phyloP scores from a whole-genome alignment of 92 coral and sea anemone genomes.

The Phenganax stokvisi region DNA sequence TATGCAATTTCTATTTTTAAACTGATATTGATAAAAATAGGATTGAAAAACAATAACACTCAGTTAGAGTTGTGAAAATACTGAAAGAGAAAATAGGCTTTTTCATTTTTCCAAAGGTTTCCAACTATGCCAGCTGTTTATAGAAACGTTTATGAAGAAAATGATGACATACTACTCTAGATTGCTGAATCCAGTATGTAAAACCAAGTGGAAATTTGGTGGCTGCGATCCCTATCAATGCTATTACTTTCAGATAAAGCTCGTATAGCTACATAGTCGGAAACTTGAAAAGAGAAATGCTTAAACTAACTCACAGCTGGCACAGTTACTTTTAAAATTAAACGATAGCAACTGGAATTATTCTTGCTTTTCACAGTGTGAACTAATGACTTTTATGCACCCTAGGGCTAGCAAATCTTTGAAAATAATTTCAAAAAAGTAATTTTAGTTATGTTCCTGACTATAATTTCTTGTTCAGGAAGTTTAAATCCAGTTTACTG shows the following conservation, averaged over 20 bases:
- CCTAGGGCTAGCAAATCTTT: no score
- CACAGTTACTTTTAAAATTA: conserved; percentile 4
- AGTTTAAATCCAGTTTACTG: no score
- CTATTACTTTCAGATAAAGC: no score
- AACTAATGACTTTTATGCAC: no score
- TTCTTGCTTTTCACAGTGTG: neutral
- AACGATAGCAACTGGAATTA: neutral
- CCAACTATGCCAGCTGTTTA: neutral
- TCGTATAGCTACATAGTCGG: neutral
- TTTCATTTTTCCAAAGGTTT: neutral
- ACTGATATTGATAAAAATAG: no score
- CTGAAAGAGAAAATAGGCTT: neutral
- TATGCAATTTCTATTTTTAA: no score
- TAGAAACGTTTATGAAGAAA: neutral
- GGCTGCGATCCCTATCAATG: neutral
- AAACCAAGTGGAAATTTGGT: no score
- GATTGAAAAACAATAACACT: neutral
- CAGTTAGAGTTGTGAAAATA: neutral
- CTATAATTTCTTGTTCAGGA: no score
- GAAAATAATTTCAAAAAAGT: no score
- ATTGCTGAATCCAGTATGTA: no score
- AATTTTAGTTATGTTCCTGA: no score
- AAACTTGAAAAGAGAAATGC: neutral
- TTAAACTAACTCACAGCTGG: neutral
- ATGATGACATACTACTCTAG: neutral